Percentiles rank a stretch among this genome's conserved stretches.
phyloP scores from a whole-genome alignment of 2,113 vertebrate genomes.

The Morone saxatilis region DNA sequence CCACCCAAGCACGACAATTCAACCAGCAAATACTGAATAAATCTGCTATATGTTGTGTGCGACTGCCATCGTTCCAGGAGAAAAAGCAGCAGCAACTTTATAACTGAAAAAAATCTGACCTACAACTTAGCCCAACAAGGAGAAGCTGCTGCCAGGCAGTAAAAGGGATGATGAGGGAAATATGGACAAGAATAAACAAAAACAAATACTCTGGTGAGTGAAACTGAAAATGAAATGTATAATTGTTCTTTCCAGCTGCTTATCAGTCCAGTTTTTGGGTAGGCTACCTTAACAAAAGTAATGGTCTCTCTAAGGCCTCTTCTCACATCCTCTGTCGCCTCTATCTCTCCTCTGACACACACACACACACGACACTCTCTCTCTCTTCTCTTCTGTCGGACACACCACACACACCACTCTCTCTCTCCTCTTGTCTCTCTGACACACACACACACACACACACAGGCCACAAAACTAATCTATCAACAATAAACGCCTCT shows the following conservation, averaged over 20 bases:
- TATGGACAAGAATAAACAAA: not conserved
- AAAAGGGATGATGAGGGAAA: not conserved
- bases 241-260: not conserved
- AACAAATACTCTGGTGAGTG: not conserved
- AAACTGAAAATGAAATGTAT: not conserved
- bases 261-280: not conserved
- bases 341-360: not conserved
- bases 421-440: not conserved
- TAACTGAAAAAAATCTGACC: not conserved
- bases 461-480: slow-evolving; percentile 49
- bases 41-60: not conserved
- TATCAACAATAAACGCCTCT: too few relatives aligned
- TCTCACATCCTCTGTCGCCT: too few relatives aligned
- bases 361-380: too few relatives aligned
- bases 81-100: not conserved
- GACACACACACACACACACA: not conserved
- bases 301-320: too few relatives aligned
- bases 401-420: slow-evolving; percentile 1
- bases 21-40: not conserved
- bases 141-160: not conserved
- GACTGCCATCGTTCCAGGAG: not conserved
- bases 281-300: not conserved
- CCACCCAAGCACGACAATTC: not conserved
- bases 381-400: not conserved
- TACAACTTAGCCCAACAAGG: not conserved